phyloP scores from a whole-genome alignment of 2,113 vertebrate species.

The Melanerpes aurifrons region DNA sequence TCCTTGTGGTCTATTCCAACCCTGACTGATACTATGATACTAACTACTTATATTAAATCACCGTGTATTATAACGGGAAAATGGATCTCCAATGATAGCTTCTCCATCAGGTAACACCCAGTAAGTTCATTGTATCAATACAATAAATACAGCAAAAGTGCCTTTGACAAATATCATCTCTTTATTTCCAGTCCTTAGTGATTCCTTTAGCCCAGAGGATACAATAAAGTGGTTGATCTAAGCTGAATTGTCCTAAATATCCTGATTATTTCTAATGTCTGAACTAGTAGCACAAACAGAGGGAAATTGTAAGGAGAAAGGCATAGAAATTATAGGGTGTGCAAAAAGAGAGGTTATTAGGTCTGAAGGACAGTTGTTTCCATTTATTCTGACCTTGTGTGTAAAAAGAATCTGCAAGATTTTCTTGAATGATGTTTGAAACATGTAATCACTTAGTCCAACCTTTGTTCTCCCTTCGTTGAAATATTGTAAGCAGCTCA shows the following conservation, averaged over 20 bases:
- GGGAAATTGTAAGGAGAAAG: not conserved
- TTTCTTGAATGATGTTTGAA: slow-evolving; percentile 10
- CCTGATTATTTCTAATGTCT: slow-evolving; percentile 38
- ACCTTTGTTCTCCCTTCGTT: slow-evolving; percentile 1
- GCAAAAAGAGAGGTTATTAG: not conserved
- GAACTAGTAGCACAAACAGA: not conserved
- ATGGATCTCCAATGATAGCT: not conserved
- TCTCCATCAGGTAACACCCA: not conserved
- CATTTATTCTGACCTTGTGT: slow-evolving; percentile 42
- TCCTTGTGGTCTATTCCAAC: no score
- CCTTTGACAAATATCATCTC: slow-evolving; percentile 29
- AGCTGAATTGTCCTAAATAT: slow-evolving; percentile 36
- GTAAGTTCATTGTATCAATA: slow-evolving; percentile 20
- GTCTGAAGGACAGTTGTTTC: slow-evolving; percentile 38
- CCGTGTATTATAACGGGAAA: not conserved
- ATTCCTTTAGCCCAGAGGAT: not conserved
- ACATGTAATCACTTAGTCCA: not conserved
- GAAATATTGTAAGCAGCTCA: not conserved
- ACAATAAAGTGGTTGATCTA: slow-evolving; percentile 41
- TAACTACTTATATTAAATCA: not conserved
- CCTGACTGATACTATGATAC: no score
- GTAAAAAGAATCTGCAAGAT: slow-evolving; percentile 14
- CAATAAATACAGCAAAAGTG: not conserved
- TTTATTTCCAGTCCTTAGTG: slow-evolving; percentile 3
- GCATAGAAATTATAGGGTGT: slow-evolving; percentile 17